Base-by-base conservation (phyloP, 30 jellyfish, hydroid and myxozoan genomes). In the Cassiopea xamachana region DNA sequence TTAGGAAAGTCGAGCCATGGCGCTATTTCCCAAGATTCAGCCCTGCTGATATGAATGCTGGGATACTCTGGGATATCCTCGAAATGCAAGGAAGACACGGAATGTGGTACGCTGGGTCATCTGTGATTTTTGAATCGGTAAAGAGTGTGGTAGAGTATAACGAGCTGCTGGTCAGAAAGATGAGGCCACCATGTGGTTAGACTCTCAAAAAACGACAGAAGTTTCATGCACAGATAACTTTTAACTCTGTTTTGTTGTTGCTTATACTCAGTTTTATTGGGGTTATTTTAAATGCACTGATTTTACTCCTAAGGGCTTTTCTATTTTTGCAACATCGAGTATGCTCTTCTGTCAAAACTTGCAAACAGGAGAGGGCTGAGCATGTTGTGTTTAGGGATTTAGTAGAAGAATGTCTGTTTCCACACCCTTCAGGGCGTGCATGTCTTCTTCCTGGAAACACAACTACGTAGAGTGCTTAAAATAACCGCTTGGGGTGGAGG, bases 101-200 rank as follows among this genome's bases (percentile, higher is more conserved):
- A 27, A 94, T 94, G 97, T 94, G 98, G 98, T 94, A 94, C 82
- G 78, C 93, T 46, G 98, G 98, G 49, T 91, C 98, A 44, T 94
- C 98, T 15, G 98, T 94, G 76, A 90, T 91, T 17, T 94, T 94
- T 67, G 98, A 94, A 88, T 90, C 98, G 4, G 94, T 91, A 47
- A 94, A 94, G 81, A 90, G 98, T 44, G 98, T 94, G 0, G 98
- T 87, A 17, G 98, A 94, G 64, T 94, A 94, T 72, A 94, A 94
- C 67, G 84, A 86, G 61, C 79, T 94, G 83, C 81, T 94, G 76
- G 58, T 94, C 50, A 81, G 89, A 6, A 86, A 75, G 51, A 75
- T 94, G 93, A 77, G 50, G 73, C 90, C 87, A 1, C 97, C 97
- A 27, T 74, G 90, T 48, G 39, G 73, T 19, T 61, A 84, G 74